Evolutionary conservation across 2,797 vertebrate genomes (phyloP).

Genomic region (Pelochelys cantorii): DNA sequence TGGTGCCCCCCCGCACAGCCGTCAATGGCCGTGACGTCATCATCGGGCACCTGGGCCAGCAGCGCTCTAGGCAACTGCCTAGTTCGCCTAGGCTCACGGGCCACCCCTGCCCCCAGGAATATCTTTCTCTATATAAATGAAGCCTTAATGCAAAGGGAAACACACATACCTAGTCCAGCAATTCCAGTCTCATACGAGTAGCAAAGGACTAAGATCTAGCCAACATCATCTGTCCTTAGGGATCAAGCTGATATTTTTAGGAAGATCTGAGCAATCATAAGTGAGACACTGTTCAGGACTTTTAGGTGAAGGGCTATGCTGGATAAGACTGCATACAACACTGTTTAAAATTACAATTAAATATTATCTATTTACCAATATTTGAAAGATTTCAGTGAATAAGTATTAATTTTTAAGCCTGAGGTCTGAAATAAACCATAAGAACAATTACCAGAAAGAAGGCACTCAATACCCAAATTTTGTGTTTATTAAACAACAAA

Average conservation of each 20-base stretch:
- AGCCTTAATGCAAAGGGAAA: slow-evolving; percentile 5
- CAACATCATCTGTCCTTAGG: background rate
- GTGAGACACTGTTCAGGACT: slow-evolving; percentile 43
- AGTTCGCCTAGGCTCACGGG: too few relatives aligned
- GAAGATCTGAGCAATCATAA: slow-evolving; percentile 49
- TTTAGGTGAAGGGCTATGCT: slow-evolving; percentile 45
- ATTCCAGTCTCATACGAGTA: background rate
- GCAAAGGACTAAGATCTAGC: background rate
- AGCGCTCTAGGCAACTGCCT: too few relatives aligned
- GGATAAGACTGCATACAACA: slow-evolving; percentile 55
- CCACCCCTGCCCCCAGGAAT: too few relatives aligned
- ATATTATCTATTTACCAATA: slow-evolving; percentile 43
- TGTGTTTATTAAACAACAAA: background rate
- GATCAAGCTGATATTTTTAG: slow-evolving; percentile 32
- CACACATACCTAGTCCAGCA: background rate
- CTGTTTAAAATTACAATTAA: slow-evolving; percentile 66
- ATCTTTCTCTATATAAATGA: background rate
- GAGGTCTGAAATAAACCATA: slow-evolving; percentile 34
- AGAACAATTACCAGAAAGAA: slow-evolving; percentile 41
- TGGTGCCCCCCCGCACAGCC: too few relatives aligned
- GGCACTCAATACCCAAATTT: background rate
- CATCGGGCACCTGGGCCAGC: too few relatives aligned
- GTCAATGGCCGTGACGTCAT: too few relatives aligned
- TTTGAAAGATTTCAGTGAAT: slow-evolving; percentile 32
- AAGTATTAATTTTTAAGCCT: slow-evolving; percentile 58